Base-by-base conservation (phyloP, 2,113 vertebrate species). In the Ramphastos sulfuratus region DNA sequence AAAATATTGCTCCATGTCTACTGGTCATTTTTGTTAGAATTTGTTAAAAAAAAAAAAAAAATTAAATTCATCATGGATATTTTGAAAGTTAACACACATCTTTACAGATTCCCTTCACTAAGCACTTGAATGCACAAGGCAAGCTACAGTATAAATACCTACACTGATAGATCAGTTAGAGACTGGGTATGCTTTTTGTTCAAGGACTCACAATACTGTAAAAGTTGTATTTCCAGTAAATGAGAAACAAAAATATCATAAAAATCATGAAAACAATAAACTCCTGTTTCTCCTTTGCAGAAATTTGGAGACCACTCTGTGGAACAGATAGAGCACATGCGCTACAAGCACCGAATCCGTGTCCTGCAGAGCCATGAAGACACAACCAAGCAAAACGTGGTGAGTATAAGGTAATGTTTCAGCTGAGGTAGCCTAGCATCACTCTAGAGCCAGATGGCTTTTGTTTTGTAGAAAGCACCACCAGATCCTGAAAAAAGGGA, bases 341-440 rank as follows among this genome's bases (percentile, higher is more conserved):
- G 99, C 67, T 99, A 98, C 89, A 98, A 98, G 64, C 99, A 99
- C 97, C 97, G 99, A 79, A 98, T 99, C 86, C 97, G 96, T 52
- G 99, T 99, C 30, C 98, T 99, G 31, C 99, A 99, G 95, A 97
- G 97, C 23, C 99, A 99, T 0, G 99, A 99, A 70, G 99, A 99
- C 72, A 99, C 98, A 64, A 98, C 98, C 76, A 99, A 99, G 97
- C 99, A 99, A 94, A 99, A 99, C 5, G 97, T 99, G 61, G 99
- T 99, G 94, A 98, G 98, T 82, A n/a, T 67, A 24, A 21, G 21
- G 15, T 12, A 4, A 61, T 65, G 20, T 7, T 83, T 39, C 2
- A 1, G 6, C 54, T 35, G 58, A 39, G 24, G 59, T 20, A 42
- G 73, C 15, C 85, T 35, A 46, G 52, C 25, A 44, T 21, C 39